A percentile compares a stretch with the other conserved stretches of the same genome.
phyloP scores from a whole-genome alignment of 2,888 invertebrate genomes.

The Thalpophila matura region DNA sequence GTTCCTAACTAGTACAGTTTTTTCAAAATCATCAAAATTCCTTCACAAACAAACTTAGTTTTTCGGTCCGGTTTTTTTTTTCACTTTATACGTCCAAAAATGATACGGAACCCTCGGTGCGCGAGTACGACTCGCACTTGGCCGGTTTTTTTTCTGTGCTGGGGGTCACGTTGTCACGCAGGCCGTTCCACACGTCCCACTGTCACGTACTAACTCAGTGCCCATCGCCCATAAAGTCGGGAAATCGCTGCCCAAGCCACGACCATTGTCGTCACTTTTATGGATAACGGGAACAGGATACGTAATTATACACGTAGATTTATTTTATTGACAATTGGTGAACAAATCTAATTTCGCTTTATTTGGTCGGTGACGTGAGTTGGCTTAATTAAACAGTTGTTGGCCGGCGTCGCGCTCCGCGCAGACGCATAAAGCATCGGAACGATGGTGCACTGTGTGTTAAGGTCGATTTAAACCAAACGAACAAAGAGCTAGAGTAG shows the following conservation, averaged over 20 bases:
- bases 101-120: too few relatives aligned
- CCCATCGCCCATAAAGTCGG: conserved; percentile 69
- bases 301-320: conserved; percentile 72
- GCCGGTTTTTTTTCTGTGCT: too few relatives aligned
- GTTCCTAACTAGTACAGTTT: too few relatives aligned
- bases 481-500: too few relatives aligned
- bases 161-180: conserved; percentile 65
- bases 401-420: background rate
- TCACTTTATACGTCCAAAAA: too few relatives aligned
- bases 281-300: conserved; percentile 72
- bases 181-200: conserved; percentile 49
- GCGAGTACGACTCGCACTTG: too few relatives aligned
- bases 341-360: conserved; percentile 67
- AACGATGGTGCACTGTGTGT: too few relatives aligned
- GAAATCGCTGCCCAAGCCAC: conserved; percentile 71
- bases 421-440: conserved; percentile 27
- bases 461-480: too few relatives aligned
- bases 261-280: conserved; percentile 72
- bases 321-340: conserved; percentile 65
- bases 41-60: too few relatives aligned
- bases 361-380: conserved; percentile 58
- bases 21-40: too few relatives aligned
- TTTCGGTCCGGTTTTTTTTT: too few relatives aligned
- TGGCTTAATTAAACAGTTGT: conserved; percentile 50
- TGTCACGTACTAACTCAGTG: conserved; percentile 69